A percentile compares a stretch with the other conserved stretches of the same genome.
Evolutionary conservation across 2,113 vertebrate genomes (phyloP).

Genomic region (Excalfactoria chinensis): DNA sequence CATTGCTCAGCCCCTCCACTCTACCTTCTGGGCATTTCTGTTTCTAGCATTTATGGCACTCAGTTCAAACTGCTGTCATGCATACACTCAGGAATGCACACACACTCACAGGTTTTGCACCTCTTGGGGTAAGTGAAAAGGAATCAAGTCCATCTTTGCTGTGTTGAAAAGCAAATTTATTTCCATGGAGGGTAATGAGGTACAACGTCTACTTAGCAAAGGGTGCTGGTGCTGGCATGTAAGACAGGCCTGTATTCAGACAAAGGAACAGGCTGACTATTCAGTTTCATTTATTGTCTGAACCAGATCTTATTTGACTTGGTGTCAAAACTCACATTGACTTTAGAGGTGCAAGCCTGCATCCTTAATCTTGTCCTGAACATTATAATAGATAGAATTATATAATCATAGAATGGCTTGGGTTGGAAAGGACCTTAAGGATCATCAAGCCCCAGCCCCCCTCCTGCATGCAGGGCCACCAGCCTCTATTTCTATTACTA

Average conservation of each 20-base stretch:
- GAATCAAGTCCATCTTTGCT: neutral
- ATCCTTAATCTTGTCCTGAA: neutral
- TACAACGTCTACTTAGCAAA: neutral
- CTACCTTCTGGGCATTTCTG: neutral
- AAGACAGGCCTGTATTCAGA: neutral
- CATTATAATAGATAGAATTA: neutral
- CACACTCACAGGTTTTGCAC: neutral
- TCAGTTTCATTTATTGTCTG: neutral
- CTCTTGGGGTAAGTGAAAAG: neutral
- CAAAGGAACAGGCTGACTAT: neutral
- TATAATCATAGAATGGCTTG: too few species aligned
- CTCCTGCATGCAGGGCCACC: too few species aligned
- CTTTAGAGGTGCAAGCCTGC: neutral
- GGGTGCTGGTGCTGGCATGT: neutral
- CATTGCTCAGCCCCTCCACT: neutral
- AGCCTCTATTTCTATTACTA: too few species aligned
- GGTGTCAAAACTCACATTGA: neutral
- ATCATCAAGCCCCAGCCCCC: too few species aligned
- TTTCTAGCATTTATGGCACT: neutral
- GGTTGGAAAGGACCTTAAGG: too few species aligned
- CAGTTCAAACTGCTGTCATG: neutral
- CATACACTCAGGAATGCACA: neutral
- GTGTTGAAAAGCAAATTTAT: conserved; percentile 19
- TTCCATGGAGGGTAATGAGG: neutral
- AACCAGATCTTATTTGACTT: neutral